Percentiles rank a stretch among this genome's conserved stretches.
Conservation (phyloP, 2,113 vertebrate genomes). For the Podocnemis expansa region DNA sequence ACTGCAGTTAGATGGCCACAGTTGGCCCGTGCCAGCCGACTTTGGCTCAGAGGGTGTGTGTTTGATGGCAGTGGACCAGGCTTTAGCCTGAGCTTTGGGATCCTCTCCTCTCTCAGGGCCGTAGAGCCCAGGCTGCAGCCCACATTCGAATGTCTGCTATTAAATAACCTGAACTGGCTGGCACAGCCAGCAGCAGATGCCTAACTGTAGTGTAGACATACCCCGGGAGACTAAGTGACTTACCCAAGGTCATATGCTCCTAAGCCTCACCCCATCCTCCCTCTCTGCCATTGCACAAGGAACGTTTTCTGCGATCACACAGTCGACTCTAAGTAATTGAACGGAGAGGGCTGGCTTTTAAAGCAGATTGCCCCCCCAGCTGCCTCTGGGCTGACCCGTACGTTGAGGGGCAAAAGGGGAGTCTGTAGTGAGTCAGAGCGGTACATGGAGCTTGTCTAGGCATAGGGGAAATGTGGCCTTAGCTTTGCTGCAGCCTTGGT, state of each 20-base stretch:
- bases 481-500: fast-evolving
- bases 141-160: not conserved
- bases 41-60: not conserved
- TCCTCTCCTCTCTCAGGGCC: not conserved
- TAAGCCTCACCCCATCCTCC: not conserved
- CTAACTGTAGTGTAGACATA: not conserved
- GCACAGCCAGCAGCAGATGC: not conserved
- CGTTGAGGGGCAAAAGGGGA: not conserved
- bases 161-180: not conserved
- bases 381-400: not conserved
- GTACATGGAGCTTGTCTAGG: not conserved
- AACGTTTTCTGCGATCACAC: not conserved
- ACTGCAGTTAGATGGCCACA: not conserved
- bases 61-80: not conserved
- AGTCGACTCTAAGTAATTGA: fast-evolving
- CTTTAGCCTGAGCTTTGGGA: not conserved
- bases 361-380: not conserved
- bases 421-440: not conserved
- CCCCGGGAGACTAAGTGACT: fast-evolving
- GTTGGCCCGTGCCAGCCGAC: too few species aligned
- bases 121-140: not conserved
- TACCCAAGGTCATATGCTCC: not conserved
- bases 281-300: fast-evolving
- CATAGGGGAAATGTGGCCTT: not conserved
- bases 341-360: fast-evolving